Percentiles rank a stretch among this genome's conserved stretches.
phyloP scores from a whole-genome alignment of 2,113 vertebrate genomes.

The Arizona elegans region DNA sequence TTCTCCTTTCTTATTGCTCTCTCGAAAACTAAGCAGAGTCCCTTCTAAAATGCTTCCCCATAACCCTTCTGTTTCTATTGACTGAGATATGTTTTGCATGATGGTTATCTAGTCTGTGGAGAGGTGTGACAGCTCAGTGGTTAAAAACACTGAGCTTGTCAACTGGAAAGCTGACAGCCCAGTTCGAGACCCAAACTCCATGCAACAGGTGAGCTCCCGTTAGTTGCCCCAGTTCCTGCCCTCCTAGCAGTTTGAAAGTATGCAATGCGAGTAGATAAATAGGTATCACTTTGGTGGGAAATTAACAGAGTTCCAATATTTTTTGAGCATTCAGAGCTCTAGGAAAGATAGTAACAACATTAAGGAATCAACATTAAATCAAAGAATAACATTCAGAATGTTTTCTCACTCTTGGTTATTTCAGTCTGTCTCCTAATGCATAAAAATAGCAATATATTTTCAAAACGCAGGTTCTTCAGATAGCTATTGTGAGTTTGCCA shows the following conservation, averaged over 20 bases:
- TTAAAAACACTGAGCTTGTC: not conserved
- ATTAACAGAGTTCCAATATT: too few relatives aligned
- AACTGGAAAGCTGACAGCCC: too few relatives aligned
- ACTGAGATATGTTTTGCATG: not conserved
- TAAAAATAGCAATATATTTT: slow-evolving; percentile 15
- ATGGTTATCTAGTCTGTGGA: not conserved
- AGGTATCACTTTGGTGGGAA: not conserved
- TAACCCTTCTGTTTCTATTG: not conserved
- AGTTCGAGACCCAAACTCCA: not conserved
- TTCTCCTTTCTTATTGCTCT: not conserved
- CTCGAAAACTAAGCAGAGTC: not conserved
- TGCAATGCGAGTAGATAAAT: not conserved
- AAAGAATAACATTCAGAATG: slow-evolving; percentile 37
- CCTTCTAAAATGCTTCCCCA: not conserved
- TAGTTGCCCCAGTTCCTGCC: not conserved
- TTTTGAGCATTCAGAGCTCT: too few relatives aligned
- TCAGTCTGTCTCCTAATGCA: slow-evolving; percentile 2
- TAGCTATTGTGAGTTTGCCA: not conserved
- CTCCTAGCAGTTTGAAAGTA: not conserved
- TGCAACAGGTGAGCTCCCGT: not conserved
- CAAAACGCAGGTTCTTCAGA: slow-evolving; percentile 4
- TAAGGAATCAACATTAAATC: slow-evolving; percentile 34
- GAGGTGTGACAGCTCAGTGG: not conserved
- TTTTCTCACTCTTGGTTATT: slow-evolving; percentile 33
- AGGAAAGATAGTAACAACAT: too few relatives aligned